Conservation (phyloP, 2,113 vertebrate genomes). For the Guaruba guarouba region DNA sequence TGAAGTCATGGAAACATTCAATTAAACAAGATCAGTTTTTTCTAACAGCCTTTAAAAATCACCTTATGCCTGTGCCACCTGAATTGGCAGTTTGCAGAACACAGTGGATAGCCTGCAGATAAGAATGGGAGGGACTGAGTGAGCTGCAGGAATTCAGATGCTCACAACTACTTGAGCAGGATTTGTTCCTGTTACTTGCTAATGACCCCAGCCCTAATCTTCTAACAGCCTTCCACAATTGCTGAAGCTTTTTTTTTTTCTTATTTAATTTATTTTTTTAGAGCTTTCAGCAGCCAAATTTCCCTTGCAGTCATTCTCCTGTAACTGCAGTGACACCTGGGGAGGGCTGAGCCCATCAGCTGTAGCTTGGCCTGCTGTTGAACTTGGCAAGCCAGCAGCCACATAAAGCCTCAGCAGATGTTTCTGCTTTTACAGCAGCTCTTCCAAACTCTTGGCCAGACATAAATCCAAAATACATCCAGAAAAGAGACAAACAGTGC, state of each 20-base stretch:
- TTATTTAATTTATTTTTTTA: background rate
- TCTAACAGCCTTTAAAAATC: background rate
- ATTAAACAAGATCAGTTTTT: background rate
- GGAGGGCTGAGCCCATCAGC: background rate
- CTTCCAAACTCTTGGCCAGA: slow-evolving; percentile 30
- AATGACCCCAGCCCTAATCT: background rate
- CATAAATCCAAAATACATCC: slow-evolving; percentile 26
- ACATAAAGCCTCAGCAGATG: background rate
- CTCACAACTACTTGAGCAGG: background rate
- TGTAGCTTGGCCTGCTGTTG: slow-evolving; percentile 13
- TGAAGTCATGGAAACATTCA: background rate
- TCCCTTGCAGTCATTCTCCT: background rate
- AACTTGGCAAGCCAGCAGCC: slow-evolving; percentile 14
- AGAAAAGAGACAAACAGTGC: slow-evolving; percentile 13
- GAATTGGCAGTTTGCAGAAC: background rate
- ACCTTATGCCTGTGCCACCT: background rate
- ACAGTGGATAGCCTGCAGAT: background rate
- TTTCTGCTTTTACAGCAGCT: slow-evolving; percentile 35
- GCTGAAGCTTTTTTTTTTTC: background rate
- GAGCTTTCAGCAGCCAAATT: background rate
- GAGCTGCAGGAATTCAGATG: background rate
- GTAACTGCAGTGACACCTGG: slow-evolving; percentile 37
- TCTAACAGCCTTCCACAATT: background rate
- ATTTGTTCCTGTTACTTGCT: background rate
- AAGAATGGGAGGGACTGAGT: background rate